Conservation (phyloP, 2,888 invertebrate species). For the Platycheirus rosarum region DNA sequence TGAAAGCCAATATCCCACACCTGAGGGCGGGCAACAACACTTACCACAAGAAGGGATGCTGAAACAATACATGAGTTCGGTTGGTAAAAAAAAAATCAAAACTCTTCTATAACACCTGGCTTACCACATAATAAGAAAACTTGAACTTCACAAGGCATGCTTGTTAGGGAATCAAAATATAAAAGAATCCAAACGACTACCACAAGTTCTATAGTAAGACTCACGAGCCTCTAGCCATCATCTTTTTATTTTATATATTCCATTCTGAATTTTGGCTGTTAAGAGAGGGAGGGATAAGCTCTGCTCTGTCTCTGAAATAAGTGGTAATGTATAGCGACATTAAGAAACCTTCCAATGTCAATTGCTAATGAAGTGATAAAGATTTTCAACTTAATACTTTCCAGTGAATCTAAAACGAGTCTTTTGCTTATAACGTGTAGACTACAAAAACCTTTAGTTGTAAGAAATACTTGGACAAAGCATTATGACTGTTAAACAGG, state of each 20-base stretch:
- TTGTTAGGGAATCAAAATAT: not conserved
- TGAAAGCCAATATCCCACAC: slow-evolving; percentile 59
- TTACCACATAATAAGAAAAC: slow-evolving; percentile 46
- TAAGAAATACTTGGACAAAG: not conserved
- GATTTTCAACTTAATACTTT: slow-evolving; percentile 26
- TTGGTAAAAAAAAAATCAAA: not conserved
- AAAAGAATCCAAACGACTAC: slow-evolving; percentile 19
- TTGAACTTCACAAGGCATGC: slow-evolving; percentile 34
- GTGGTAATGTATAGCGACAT: not conserved
- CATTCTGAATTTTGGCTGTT: slow-evolving; percentile 1
- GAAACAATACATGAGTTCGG: not conserved
- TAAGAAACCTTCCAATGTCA: slow-evolving; percentile 17
- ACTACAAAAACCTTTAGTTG: slow-evolving; percentile 20
- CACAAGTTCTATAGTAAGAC: slow-evolving; percentile 40
- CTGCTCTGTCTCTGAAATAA: slow-evolving; percentile 12
- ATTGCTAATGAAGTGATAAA: slow-evolving; percentile 14
- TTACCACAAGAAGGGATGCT: slow-evolving; percentile 25
- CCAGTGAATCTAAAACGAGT: slow-evolving; percentile 25
- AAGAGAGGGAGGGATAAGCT: slow-evolving; percentile 31
- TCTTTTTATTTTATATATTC: slow-evolving; percentile 45
- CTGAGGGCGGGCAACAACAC: slow-evolving; percentile 48
- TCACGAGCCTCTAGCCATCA: slow-evolving; percentile 9
- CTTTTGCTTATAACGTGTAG: not conserved
- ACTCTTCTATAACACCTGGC: not conserved
- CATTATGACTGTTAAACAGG: slow-evolving; percentile 4